phyloP scores from a whole-genome alignment of 1,140 invertebrate genomes.

The Cardiocondyla obscurior region DNA sequence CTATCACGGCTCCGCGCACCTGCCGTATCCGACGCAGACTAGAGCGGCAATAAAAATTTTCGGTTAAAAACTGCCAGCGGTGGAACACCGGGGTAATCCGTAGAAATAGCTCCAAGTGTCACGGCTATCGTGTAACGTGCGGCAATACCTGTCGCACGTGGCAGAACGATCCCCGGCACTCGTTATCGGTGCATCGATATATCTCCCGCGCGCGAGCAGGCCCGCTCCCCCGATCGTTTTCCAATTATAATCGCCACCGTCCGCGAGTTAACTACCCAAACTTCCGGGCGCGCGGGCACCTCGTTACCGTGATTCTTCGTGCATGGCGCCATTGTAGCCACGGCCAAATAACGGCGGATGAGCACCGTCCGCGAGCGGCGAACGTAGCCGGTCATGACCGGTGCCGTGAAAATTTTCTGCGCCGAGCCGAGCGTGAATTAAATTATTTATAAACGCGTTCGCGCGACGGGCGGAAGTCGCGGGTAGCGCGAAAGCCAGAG shows the following conservation, averaged over 20 bases:
- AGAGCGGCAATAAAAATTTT: conserved; percentile 39
- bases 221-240: conserved; percentile 45
- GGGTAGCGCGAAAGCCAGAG: background rate
- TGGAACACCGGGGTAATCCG: conserved; percentile 22
- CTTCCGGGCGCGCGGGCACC: conserved; percentile 54
- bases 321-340: conserved; percentile 62
- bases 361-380: background rate
- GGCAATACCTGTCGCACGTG: conserved; percentile 39
- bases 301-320: conserved; percentile 71
- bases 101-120: conserved; percentile 45
- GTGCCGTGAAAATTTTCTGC: conserved; percentile 19
- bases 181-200: conserved; percentile 63
- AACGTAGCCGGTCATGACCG: conserved; percentile 20
- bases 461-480: conserved; percentile 1
- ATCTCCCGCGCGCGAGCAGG: background rate
- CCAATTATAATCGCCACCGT: conserved; percentile 54
- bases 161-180: conserved; percentile 38
- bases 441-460: conserved; percentile 74
- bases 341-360: conserved; percentile 35
- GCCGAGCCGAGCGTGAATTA: conserved; percentile 64
- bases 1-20: background rate
- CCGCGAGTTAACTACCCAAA: conserved; percentile 45
- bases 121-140: conserved; percentile 44
- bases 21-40: background rate
- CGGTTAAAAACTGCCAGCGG: background rate